Conservation (phyloP, 2,888 invertebrate species). For the Agriopis leucophaearia region DNA sequence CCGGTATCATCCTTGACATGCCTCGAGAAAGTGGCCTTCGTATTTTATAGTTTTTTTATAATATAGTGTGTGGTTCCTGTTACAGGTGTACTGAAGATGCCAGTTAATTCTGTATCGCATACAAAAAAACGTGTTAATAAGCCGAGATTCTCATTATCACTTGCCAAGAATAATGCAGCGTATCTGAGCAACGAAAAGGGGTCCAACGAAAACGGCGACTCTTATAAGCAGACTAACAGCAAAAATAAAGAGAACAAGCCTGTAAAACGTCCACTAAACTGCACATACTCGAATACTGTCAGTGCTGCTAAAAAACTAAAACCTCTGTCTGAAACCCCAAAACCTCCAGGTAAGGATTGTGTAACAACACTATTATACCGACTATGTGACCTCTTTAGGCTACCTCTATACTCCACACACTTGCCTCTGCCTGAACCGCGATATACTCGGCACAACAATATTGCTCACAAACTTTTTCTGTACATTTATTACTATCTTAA, state of each 20-base stretch:
- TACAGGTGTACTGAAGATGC: slow-evolving; percentile 86
- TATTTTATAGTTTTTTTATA: slow-evolving; percentile 50
- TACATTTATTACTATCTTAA: neutral
- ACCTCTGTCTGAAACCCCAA: slow-evolving; percentile 66
- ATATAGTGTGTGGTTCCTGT: slow-evolving; percentile 52
- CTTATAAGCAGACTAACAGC: slow-evolving; percentile 54
- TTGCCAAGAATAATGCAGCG: slow-evolving; percentile 79
- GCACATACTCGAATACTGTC: slow-evolving; percentile 73
- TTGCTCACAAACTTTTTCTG: neutral
- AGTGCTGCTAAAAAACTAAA: slow-evolving; percentile 79
- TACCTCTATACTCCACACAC: neutral
- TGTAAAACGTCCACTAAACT: slow-evolving; percentile 69
- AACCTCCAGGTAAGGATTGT: slow-evolving; percentile 68
- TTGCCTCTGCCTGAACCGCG: neutral
- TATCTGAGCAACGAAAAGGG: slow-evolving; percentile 72
- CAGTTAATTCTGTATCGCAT: slow-evolving; percentile 80
- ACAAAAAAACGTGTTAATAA: slow-evolving; percentile 79
- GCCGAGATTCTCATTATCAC: slow-evolving; percentile 76
- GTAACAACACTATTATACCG: slow-evolving; percentile 43
- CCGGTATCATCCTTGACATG: slow-evolving; percentile 73
- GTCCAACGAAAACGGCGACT: slow-evolving; percentile 61
- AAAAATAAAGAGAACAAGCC: slow-evolving; percentile 79
- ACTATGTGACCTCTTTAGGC: neutral
- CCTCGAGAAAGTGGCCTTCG: slow-evolving; percentile 66
- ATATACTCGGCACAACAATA: neutral